phyloP scores from a whole-genome alignment of 2,888 invertebrate species.

The Diarsia rubi region DNA sequence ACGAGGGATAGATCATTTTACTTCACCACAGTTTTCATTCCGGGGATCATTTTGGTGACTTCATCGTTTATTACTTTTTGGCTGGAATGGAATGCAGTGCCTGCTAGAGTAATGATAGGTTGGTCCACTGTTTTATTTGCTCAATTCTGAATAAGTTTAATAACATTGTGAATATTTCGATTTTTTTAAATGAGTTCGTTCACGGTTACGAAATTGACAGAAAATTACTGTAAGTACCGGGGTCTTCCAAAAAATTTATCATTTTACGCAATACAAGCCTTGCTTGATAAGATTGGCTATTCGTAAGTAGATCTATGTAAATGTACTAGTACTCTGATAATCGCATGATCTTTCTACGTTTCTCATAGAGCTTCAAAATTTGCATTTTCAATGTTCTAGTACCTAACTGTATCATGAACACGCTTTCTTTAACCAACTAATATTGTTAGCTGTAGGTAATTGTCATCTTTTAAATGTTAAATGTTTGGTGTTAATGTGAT shows the following conservation, averaged over 20 bases:
- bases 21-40: constrained; percentile 99
- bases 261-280: constrained; percentile 40
- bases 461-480: constrained; percentile 7
- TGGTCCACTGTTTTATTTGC: constrained; percentile 86
- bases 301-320: constrained; percentile 49
- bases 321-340: constrained; percentile 47
- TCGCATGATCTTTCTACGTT: constrained; percentile 44
- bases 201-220: constrained; percentile 35
- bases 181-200: constrained; percentile 24
- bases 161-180: constrained; percentile 24
- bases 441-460: constrained; percentile 23
- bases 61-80: constrained; percentile 99
- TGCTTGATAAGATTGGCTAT: constrained; percentile 54
- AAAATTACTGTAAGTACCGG: constrained; percentile 40
- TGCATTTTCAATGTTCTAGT: constrained; percentile 52
- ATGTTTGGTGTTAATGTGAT: constrained; percentile 1
- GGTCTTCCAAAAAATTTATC: constrained; percentile 19
- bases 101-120: constrained; percentile 99
- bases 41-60: constrained; percentile 98
- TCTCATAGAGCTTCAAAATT: constrained; percentile 54
- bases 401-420: constrained; percentile 53
- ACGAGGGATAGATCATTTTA: constrained; percentile 99
- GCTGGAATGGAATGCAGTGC: constrained; percentile 99
- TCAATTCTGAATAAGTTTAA: constrained; percentile 56
- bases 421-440: constrained; percentile 57